These are phyloP conservation scores for Sphinx pinastri DNA, from an alignment of 2,888 invertebrate species.

Conservation along the genomic window DNA sequence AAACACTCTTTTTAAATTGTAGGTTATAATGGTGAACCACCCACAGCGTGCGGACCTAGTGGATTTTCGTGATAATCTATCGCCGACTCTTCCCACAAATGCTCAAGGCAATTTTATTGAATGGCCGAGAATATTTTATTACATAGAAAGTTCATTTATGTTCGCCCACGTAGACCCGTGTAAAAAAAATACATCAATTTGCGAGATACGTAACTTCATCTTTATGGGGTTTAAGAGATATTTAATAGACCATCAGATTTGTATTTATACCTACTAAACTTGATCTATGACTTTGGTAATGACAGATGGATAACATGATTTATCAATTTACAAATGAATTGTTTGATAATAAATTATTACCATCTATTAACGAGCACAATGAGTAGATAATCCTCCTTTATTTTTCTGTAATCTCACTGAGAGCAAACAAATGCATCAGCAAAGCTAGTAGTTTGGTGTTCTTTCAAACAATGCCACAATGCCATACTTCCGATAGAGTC, in stretches of 20 bases:
- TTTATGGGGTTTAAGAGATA: neutral
- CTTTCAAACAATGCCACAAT: too few relatives aligned
- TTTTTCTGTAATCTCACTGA: too few relatives aligned
- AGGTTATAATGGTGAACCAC: conserved; percentile 36
- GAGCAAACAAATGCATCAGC: too few relatives aligned
- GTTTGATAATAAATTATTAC: too few relatives aligned
- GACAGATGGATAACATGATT: too few relatives aligned
- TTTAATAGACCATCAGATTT: neutral
- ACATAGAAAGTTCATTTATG: conserved; percentile 44
- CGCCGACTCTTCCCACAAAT: conserved; percentile 39
- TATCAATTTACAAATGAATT: too few relatives aligned
- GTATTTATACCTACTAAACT: neutral
- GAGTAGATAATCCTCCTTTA: too few relatives aligned
- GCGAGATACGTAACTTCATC: neutral
- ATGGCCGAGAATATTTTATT: conserved; percentile 43
- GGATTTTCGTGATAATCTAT: conserved; percentile 48
- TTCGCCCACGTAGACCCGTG: conserved; percentile 38
- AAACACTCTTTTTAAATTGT: neutral
- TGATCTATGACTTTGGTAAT: too few relatives aligned
- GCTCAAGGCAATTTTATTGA: conserved; percentile 45
- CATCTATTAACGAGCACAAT: too few relatives aligned
- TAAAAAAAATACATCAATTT: conserved; percentile 24
- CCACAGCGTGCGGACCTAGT: conserved; percentile 37
- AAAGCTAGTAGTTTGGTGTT: too few relatives aligned
- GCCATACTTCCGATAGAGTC: too few relatives aligned